Conservation (phyloP, 1,140 invertebrate species). For the Helicoverpa zea region DNA sequence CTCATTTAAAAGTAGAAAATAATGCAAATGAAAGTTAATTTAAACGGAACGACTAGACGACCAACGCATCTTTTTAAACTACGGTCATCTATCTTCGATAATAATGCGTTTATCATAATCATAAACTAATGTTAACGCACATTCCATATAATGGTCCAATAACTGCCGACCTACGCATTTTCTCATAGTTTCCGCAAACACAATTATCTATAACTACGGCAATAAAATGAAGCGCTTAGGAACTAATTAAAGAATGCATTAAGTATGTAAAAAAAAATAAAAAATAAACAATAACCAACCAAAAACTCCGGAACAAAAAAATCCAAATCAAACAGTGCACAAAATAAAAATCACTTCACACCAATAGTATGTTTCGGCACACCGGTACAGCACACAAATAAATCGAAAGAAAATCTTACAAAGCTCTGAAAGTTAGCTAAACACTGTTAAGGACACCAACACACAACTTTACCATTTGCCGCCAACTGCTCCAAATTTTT, state of each 20-base stretch:
- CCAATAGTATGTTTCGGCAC: constrained; percentile 75
- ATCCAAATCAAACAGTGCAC: constrained; percentile 81
- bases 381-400: constrained; percentile 74
- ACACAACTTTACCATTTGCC: constrained; percentile 84
- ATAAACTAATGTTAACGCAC: constrained; percentile 36
- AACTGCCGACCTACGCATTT: constrained; percentile 47
- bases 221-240: constrained; percentile 30
- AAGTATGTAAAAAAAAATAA: constrained; percentile 54
- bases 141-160: constrained; percentile 32
- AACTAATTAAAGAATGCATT: constrained; percentile 26
- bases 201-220: constrained; percentile 20
- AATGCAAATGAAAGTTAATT: neutral
- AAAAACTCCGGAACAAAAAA: constrained; percentile 81
- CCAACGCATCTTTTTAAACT: no score
- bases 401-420: constrained; percentile 70
- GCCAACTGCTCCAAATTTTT: constrained; percentile 74
- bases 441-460: constrained; percentile 81
- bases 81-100: constrained; percentile 25
- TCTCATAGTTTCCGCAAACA: constrained; percentile 37
- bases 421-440: constrained; percentile 75
- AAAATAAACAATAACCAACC: constrained; percentile 75
- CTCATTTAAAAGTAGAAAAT: neutral
- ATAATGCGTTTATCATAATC: constrained; percentile 43
- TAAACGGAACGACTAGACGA: no score
- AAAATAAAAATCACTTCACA: constrained; percentile 84